Conservation (phyloP, 2,797 vertebrate genomes). For the Cynodonichthys magdalenae region DNA sequence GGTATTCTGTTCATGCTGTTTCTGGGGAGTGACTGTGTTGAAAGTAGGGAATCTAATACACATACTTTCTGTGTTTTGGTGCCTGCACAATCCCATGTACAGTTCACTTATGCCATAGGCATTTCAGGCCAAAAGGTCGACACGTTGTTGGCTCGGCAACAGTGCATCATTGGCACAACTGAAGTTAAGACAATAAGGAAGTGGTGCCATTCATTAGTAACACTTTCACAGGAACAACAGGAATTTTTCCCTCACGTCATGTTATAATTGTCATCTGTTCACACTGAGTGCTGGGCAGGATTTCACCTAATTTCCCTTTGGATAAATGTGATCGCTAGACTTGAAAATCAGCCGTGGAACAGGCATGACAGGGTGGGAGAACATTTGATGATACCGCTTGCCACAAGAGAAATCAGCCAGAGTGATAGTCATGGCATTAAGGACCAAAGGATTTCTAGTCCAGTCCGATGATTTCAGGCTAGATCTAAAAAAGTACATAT, state of each 20-base stretch:
- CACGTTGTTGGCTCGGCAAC: slow-evolving; percentile 43
- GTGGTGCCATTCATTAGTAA: slow-evolving; percentile 20
- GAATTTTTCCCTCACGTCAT: slow-evolving; percentile 11
- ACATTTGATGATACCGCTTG: slow-evolving; percentile 34
- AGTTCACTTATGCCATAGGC: slow-evolving; percentile 38
- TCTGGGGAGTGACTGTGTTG: slow-evolving; percentile 66
- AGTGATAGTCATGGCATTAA: slow-evolving; percentile 18
- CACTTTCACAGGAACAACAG: slow-evolving; percentile 17
- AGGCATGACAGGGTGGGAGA: not conserved
- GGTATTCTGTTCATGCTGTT: slow-evolving; percentile 62
- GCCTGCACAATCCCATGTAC: slow-evolving; percentile 32
- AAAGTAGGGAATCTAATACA: slow-evolving; percentile 55
- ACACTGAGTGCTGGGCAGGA: slow-evolving; percentile 4
- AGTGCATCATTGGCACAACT: slow-evolving; percentile 24
- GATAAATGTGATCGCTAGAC: slow-evolving; percentile 25
- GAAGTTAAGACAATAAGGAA: slow-evolving; percentile 29
- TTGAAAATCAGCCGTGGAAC: slow-evolving; percentile 30
- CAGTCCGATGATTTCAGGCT: slow-evolving; percentile 11
- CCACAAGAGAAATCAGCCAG: slow-evolving; percentile 20
- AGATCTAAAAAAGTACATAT: not conserved
- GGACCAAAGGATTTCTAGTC: slow-evolving; percentile 15
- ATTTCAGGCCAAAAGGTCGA: slow-evolving; percentile 56
- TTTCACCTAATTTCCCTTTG: slow-evolving; percentile 31
- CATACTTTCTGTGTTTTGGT: slow-evolving; percentile 26
- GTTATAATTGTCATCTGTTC: slow-evolving; percentile 28